Evolutionary conservation across 2,797 vertebrate species (phyloP).

Genomic region (Channallabes apus): DNA sequence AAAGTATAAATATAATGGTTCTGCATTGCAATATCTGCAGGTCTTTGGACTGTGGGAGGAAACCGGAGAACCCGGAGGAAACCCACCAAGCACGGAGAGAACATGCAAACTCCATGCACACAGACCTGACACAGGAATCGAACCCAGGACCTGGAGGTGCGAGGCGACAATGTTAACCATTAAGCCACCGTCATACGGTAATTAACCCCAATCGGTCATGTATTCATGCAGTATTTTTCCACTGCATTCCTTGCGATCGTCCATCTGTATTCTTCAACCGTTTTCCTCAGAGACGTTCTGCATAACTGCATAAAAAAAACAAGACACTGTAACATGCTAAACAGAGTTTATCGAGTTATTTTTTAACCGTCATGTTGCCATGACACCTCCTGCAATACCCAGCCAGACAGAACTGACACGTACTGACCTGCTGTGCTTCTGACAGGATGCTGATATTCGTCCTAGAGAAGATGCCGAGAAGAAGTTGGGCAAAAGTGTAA

Average conservation of each 20-base stretch:
- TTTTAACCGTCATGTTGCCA: conserved; percentile 22
- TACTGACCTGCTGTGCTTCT: conserved; percentile 12
- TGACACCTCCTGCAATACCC: conserved; percentile 42
- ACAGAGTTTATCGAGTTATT: conserved; percentile 7
- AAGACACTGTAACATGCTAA: not conserved
- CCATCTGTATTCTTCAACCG: not conserved
- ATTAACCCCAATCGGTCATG: not conserved
- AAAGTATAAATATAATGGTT: too few species aligned
- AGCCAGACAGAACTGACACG: conserved; percentile 31
- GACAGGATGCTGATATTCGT: conserved; percentile 48
- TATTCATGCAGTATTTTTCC: not conserved
- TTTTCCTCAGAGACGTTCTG: not conserved
- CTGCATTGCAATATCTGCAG: too few species aligned
- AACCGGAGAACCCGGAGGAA: too few species aligned
- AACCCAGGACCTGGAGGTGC: too few species aligned
- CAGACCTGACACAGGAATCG: too few species aligned
- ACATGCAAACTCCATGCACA: too few species aligned
- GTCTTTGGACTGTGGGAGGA: too few species aligned
- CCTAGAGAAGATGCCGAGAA: conserved; percentile 1
- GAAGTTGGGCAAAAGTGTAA: not conserved
- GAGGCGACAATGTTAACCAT: too few species aligned
- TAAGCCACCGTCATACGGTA: too few species aligned
- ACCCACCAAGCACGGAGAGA: too few species aligned
- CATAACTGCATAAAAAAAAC: conserved; percentile 13
- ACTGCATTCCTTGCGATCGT: not conserved